These are phyloP conservation scores for Drosophila ercepeae DNA, from an alignment of 1,140 invertebrate species.

Conservation along the genomic window DNA sequence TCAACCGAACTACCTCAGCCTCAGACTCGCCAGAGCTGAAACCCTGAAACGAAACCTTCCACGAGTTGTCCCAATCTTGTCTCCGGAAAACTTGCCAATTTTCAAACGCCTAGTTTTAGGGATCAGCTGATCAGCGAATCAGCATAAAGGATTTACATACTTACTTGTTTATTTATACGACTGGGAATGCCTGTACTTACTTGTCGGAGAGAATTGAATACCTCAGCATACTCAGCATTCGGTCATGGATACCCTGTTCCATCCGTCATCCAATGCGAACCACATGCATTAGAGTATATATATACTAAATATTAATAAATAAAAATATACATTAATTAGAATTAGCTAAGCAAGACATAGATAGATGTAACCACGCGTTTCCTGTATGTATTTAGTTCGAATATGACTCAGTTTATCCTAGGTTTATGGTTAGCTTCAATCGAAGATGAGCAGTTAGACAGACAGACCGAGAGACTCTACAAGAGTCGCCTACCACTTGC, in stretches of 20 bases:
- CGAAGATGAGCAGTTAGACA: slow-evolving; percentile 25
- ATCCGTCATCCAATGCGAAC: slow-evolving; percentile 20
- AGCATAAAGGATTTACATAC: slow-evolving; percentile 11
- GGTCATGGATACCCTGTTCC: slow-evolving; percentile 22
- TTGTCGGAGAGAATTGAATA: slow-evolving; percentile 63
- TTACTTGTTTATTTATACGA: slow-evolving; percentile 36
- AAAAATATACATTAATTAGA: slow-evolving; percentile 18
- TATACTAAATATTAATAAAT: background rate
- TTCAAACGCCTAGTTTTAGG: slow-evolving; percentile 42
- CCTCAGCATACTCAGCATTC: slow-evolving; percentile 61
- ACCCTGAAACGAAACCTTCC: slow-evolving; percentile 30
- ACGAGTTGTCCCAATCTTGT: slow-evolving; percentile 43
- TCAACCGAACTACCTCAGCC: slow-evolving; percentile 73
- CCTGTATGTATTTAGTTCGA: slow-evolving; percentile 57
- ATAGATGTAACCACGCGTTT: slow-evolving; percentile 48
- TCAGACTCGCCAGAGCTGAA: slow-evolving; percentile 35
- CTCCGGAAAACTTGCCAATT: slow-evolving; percentile 45
- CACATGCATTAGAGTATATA: slow-evolving; percentile 12
- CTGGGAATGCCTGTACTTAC: slow-evolving; percentile 49
- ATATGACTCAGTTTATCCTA: slow-evolving; percentile 54
- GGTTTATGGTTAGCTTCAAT: slow-evolving; percentile 68
- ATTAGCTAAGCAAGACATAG: slow-evolving; percentile 36
- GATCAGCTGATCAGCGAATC: no score
- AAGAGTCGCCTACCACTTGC: slow-evolving; percentile 73
- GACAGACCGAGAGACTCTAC: slow-evolving; percentile 55